phyloP scores from a whole-genome alignment of 2,888 invertebrate genomes.

The Bombylius major region DNA sequence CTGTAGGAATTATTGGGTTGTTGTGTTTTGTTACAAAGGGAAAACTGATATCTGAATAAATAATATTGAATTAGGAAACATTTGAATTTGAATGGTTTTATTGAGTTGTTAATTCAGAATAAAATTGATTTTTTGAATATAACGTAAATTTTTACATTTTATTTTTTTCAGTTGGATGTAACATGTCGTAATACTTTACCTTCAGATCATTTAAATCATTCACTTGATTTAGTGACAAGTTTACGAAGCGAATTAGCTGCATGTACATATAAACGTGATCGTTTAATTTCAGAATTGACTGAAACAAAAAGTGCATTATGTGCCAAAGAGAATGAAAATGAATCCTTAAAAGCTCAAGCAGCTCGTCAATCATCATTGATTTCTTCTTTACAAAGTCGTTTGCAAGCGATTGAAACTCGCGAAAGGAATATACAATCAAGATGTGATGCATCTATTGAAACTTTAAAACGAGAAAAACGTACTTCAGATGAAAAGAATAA shows the following conservation, averaged over 20 bases:
- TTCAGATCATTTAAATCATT: conserved; percentile 17
- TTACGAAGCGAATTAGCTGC: conserved; percentile 74
- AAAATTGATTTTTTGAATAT: too few relatives aligned
- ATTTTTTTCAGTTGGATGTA: conserved; percentile 20
- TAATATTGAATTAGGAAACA: too few relatives aligned
- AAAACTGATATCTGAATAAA: too few relatives aligned
- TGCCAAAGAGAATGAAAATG: conserved; percentile 61
- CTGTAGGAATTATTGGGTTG: too few relatives aligned
- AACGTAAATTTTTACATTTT: neutral
- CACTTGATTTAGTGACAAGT: conserved; percentile 58
- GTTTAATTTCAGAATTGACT: conserved; percentile 49
- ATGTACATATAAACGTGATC: conserved; percentile 71
- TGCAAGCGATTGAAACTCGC: conserved; percentile 65
- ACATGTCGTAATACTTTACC: conserved; percentile 16
- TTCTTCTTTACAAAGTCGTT: conserved; percentile 63
- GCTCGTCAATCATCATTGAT: conserved; percentile 72
- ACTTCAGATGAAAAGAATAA: conserved; percentile 62
- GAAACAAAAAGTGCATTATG: conserved; percentile 59
- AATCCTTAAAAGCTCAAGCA: conserved; percentile 71
- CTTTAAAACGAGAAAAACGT: conserved; percentile 59
- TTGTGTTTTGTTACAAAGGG: too few relatives aligned
- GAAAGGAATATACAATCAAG: conserved; percentile 55
- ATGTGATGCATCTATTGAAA: conserved; percentile 56
- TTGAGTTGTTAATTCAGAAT: too few relatives aligned
- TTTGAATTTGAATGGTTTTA: too few relatives aligned